Evolutionary conservation across 2,888 invertebrate genomes (phyloP), one percentile per base, ranked within the genome.

Genomic region (Terebella lapidaria): DNA sequence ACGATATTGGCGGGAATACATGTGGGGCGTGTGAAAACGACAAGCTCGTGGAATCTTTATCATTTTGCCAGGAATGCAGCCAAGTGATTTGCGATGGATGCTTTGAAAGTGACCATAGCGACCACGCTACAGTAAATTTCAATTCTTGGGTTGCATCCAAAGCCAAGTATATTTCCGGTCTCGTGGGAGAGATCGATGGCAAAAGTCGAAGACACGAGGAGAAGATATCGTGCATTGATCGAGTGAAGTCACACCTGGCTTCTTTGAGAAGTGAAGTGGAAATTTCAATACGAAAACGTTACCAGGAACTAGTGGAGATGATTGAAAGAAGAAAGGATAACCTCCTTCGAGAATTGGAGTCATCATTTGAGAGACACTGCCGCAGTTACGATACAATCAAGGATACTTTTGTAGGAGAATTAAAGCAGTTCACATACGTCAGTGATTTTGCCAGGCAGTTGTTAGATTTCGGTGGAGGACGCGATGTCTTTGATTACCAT

Each of bases 401-500:
- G 5, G n/a, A 22, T 15, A 5, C 5, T 22, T n/a, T 49, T 5
- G 5, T 10, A 10, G 22, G 22, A n/a, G 18, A 49, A 22, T 10
- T 49, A 22, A 22, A 22, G 5, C 18, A 49, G 49, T n/a, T 49
- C 49, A 10, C 10, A 22, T 10, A n/a, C 22, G 49, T 49, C 5
- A 10, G 24, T 5, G 49, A 49, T 22, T 49, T 49, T 24, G 24
- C n/a, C 22, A 5, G 22, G 18, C 5, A 22, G 10, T 49, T 49
- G 22, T n/a, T 49, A 10, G 49, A 10, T 5, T 10, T 5, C 24
- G 49, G 49, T 24, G 5, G 10, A 5, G 49, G 22, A 24, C 15
- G 22, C 10, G 49, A 49, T 49, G 24, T 64, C 2, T 45, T 62
- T 45, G 29, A 62, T 27, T 47, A 60, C 5, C 60, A 57, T 29